A percentile compares a stretch with the other conserved stretches of the same genome.
Evolutionary conservation across 1,140 invertebrate species (phyloP).

Genomic region (Leptoteleia sp.): DNA sequence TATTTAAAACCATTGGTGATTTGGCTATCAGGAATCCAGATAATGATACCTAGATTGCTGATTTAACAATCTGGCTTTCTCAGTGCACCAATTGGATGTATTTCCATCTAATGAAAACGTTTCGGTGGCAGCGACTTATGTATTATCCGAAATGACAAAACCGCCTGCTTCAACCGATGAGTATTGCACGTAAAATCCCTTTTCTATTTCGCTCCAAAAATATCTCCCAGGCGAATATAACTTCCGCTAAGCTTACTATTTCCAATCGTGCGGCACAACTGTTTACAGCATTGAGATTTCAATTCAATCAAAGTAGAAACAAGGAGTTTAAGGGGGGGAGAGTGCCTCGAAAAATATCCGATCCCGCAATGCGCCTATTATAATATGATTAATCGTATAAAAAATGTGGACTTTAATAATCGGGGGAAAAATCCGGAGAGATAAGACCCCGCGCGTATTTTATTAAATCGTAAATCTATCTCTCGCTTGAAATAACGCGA

Average conservation of each 20-base stretch:
- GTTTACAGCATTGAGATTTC: constrained; percentile 19
- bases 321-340: too few relatives aligned
- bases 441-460: background rate
- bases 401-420: background rate
- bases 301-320: background rate
- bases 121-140: too few relatives aligned
- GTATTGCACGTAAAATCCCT: constrained; percentile 29
- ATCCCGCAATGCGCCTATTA: too few relatives aligned
- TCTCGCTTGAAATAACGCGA: constrained; percentile 1
- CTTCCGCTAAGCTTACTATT: constrained; percentile 29
- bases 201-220: constrained; percentile 37
- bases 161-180: constrained; percentile 31
- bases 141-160: constrained; percentile 30
- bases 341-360: too few relatives aligned
- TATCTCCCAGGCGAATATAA: constrained; percentile 26
- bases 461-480: constrained; percentile 8
- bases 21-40: too few relatives aligned
- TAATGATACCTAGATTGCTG: too few relatives aligned
- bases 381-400: constrained; percentile 1
- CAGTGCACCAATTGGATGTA: too few relatives aligned
- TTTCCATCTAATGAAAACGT: too few relatives aligned
- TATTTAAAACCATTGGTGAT: too few relatives aligned
- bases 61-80: too few relatives aligned
- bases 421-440: background rate
- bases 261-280: constrained; percentile 16